Conservation (phyloP, 1,140 invertebrate species). For the Cryptotermes secundus region DNA sequence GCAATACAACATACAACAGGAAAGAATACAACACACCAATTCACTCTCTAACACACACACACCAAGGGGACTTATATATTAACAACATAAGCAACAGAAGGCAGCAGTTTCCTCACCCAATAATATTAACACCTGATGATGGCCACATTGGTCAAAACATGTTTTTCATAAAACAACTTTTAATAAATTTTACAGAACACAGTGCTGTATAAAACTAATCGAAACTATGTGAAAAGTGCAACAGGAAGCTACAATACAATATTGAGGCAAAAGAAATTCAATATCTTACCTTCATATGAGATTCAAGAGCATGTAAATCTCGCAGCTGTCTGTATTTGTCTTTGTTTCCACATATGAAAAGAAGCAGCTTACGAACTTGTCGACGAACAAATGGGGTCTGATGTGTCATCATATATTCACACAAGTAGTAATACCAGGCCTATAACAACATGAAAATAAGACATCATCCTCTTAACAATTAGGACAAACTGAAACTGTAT, state of each 20-base stretch:
- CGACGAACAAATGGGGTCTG: conserved; percentile 74
- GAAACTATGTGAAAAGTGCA: background rate
- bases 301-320: conserved; percentile 87
- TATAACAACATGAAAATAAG: conserved; percentile 38
- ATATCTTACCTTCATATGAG: conserved; percentile 67
- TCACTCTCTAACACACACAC: too few species aligned
- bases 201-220: background rate
- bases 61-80: too few species aligned
- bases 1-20: too few species aligned
- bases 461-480: too few species aligned
- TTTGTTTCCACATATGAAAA: conserved; percentile 93
- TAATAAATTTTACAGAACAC: background rate
- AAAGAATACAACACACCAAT: too few species aligned
- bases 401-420: conserved; percentile 96
- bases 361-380: conserved; percentile 84
- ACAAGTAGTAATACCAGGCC: conserved; percentile 78
- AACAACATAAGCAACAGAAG: too few species aligned
- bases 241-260: too few species aligned
- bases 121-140: too few species aligned
- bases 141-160: too few species aligned
- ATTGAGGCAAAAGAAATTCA: too few species aligned
- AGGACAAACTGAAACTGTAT: too few species aligned
- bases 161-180: background rate
- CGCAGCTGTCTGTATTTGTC: conserved; percentile 92
- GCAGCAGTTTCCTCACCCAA: too few species aligned